phyloP scores from a whole-genome alignment of 2,888 invertebrate genomes.

The Heliconius ismenius region DNA sequence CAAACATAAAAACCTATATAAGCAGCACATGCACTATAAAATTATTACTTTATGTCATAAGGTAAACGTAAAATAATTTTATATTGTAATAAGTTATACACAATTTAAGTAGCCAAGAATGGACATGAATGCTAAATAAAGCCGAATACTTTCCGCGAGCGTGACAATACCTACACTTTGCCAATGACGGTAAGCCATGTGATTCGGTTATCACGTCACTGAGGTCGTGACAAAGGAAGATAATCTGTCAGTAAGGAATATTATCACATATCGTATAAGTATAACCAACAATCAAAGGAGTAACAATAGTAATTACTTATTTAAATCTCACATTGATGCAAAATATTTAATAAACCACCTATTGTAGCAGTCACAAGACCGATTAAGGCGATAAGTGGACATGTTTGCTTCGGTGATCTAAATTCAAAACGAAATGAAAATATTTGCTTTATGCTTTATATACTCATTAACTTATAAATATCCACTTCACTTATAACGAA shows the following conservation, averaged over 20 bases:
- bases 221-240: conserved; percentile 67
- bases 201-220: conserved; percentile 67
- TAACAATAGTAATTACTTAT: conserved; percentile 31
- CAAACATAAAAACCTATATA: neutral
- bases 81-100: conserved; percentile 25
- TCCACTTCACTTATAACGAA: neutral
- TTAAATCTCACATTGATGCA: conserved; percentile 29
- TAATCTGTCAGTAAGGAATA: conserved; percentile 54
- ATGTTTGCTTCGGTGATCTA: conserved; percentile 17
- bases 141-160: conserved; percentile 29
- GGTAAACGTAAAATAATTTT: conserved; percentile 14
- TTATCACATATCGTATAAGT: conserved; percentile 50
- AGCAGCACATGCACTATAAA: conserved; percentile 1
- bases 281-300: conserved; percentile 33
- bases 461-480: neutral
- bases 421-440: neutral
- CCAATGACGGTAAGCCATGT: conserved; percentile 56
- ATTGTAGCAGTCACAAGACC: conserved; percentile 32
- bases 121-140: conserved; percentile 43
- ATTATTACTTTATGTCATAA: conserved; percentile 17
- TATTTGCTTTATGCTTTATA: neutral
- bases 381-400: conserved; percentile 23
- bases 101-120: conserved; percentile 37
- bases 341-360: conserved; percentile 28
- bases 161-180: conserved; percentile 40